Conservation (phyloP, 2,888 invertebrate genomes). For the Phengaris arion region DNA sequence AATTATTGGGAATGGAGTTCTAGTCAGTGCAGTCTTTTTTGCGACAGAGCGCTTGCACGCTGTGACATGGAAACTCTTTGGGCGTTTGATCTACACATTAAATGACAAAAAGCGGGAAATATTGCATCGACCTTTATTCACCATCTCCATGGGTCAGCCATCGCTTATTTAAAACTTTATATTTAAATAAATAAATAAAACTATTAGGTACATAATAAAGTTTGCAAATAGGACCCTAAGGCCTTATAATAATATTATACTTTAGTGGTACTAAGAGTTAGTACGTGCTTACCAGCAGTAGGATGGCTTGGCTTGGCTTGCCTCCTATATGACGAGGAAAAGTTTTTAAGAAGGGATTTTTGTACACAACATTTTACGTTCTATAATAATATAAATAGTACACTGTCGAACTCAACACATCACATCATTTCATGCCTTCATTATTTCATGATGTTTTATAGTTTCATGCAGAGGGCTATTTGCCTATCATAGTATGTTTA, state of each 20-base stretch:
- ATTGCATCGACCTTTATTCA: background rate
- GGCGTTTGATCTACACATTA: constrained; percentile 18
- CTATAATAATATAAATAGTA: too few relatives aligned
- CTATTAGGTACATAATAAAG: background rate
- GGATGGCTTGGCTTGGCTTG: too few relatives aligned
- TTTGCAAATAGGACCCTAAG: background rate
- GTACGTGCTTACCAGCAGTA: too few relatives aligned
- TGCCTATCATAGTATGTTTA: background rate
- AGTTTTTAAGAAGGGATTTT: too few relatives aligned
- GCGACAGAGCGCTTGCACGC: background rate
- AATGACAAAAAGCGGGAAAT: constrained; percentile 6
- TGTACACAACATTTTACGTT: too few relatives aligned
- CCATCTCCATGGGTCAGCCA: background rate
- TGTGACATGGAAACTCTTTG: constrained; percentile 9
- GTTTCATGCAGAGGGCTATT: background rate
- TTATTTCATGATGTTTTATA: background rate
- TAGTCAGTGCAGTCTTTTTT: background rate
- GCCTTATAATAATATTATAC: background rate
- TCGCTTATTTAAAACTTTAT: background rate
- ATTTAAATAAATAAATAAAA: background rate
- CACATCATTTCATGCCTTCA: too few relatives aligned
- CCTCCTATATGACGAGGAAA: too few relatives aligned
- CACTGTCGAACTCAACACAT: too few relatives aligned
- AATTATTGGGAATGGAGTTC: background rate
- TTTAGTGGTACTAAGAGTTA: too few relatives aligned